These are phyloP conservation scores for Cydia pomonella DNA, from an alignment of 1,140 invertebrate genomes.

Conservation along the genomic window DNA sequence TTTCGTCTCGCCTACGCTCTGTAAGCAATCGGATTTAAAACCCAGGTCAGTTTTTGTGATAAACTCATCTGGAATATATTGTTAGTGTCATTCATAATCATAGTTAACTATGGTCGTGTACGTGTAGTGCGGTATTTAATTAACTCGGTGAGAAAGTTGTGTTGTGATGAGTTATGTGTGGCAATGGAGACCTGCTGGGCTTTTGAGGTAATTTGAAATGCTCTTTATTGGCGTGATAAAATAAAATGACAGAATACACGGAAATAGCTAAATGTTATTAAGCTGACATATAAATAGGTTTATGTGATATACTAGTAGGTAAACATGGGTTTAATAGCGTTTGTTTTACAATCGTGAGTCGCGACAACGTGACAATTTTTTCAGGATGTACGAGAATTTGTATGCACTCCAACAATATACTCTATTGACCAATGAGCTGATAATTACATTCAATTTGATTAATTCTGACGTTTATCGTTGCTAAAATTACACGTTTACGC, in stretches of 20 bases:
- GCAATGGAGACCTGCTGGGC: conserved; percentile 25
- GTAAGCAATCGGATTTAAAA: background rate
- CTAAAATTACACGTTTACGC: conserved; percentile 4
- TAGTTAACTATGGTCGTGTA: no score
- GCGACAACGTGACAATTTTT: background rate
- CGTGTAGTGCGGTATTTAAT: background rate
- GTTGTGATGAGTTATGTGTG: conserved; percentile 9
- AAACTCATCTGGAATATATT: conserved; percentile 43
- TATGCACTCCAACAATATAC: background rate
- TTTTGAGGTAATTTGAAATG: conserved; percentile 19
- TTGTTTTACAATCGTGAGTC: no score
- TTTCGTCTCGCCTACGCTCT: background rate
- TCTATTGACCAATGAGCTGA: background rate
- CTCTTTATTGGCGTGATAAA: conserved; percentile 10
- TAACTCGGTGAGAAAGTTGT: conserved; percentile 16
- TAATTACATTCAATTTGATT: conserved; percentile 13
- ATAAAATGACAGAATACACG: background rate
- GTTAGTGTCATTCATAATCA: conserved; percentile 10
- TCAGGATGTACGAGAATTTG: background rate
- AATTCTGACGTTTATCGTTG: conserved; percentile 7
- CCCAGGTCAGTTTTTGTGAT: conserved; percentile 42
- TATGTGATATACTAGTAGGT: background rate
- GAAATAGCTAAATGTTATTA: background rate
- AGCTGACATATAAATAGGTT: background rate
- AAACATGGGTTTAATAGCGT: no score